These are phyloP conservation scores for Dinocampus coccinellae DNA, from an alignment of 2,888 invertebrate species.

Conservation along the genomic window DNA sequence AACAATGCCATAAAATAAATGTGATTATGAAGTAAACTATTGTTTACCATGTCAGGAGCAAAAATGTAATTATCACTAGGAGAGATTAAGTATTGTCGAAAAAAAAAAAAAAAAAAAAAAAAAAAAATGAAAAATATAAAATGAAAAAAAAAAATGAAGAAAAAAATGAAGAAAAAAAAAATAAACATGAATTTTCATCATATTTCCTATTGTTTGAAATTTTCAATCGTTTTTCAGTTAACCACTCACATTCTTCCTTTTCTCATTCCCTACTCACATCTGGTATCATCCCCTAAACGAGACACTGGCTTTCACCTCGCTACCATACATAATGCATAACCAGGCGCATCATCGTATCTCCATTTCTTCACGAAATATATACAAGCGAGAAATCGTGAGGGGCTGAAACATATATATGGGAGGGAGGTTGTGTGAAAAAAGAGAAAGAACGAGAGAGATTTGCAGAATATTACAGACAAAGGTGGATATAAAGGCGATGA, in stretches of 20 bases:
- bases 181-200: conserved; percentile 7
- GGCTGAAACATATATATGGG: conserved; percentile 45
- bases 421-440: conserved; percentile 33
- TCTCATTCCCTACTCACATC: background rate
- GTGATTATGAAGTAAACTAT: conserved; percentile 54
- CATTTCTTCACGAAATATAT: conserved; percentile 59
- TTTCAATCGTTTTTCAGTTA: conserved; percentile 34
- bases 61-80: background rate
- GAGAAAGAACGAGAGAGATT: conserved; percentile 31
- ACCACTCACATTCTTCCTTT: conserved; percentile 1
- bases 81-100: background rate
- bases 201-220: conserved; percentile 24
- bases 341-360: conserved; percentile 68
- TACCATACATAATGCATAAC: conserved; percentile 63
- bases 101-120: too few species aligned
- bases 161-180: too few species aligned
- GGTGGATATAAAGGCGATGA: conserved; percentile 58
- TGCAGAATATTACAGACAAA: conserved; percentile 39
- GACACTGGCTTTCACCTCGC: conserved; percentile 27
- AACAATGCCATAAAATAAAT: conserved; percentile 68
- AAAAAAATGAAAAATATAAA: too few species aligned
- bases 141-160: too few species aligned
- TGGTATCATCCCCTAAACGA: conserved; percentile 18
- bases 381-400: conserved; percentile 49
- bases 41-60: conserved; percentile 5